phyloP scores from a whole-genome alignment of 2,797 vertebrate species.

The Discoglossus pictus region DNA sequence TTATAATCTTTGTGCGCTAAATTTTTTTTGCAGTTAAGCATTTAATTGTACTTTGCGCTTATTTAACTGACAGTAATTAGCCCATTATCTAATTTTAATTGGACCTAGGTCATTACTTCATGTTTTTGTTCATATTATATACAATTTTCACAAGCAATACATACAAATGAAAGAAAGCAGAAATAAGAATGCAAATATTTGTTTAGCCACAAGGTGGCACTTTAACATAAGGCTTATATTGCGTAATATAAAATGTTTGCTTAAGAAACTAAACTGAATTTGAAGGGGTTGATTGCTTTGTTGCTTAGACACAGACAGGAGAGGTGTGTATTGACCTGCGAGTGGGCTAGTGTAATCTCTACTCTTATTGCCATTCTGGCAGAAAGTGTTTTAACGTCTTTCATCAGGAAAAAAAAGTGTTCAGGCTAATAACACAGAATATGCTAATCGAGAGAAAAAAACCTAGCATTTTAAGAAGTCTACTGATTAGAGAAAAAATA shows the following conservation, averaged over 20 bases:
- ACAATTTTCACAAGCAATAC: conserved; percentile 44
- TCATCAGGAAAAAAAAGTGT: conserved; percentile 14
- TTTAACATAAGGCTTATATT: conserved; percentile 18
- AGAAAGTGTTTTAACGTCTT: conserved; percentile 19
- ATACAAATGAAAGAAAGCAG: conserved; percentile 5
- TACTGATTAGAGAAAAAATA: conserved; percentile 17
- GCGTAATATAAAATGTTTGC: not conserved
- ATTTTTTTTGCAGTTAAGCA: conserved; percentile 50
- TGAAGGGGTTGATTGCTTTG: conserved; percentile 35
- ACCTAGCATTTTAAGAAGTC: conserved; percentile 19
- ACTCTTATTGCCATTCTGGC: conserved; percentile 35
- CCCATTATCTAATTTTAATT: conserved; percentile 51
- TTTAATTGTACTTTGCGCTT: conserved; percentile 50
- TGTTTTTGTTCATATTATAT: conserved; percentile 49
- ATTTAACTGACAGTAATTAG: conserved; percentile 51
- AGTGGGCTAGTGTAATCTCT: conserved; percentile 35
- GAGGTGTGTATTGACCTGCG: conserved; percentile 31
- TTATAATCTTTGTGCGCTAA: conserved; percentile 48
- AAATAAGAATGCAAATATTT: not conserved
- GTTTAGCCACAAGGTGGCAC: conserved; percentile 37
- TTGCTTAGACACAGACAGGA: conserved; percentile 47
- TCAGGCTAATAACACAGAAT: conserved; percentile 31
- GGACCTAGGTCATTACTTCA: conserved; percentile 48
- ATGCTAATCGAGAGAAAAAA: conserved; percentile 35
- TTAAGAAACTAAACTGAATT: conserved; percentile 19